Evolutionary conservation across 2,113 vertebrate species (phyloP).

Genomic region (Heterocephalus glaber): DNA sequence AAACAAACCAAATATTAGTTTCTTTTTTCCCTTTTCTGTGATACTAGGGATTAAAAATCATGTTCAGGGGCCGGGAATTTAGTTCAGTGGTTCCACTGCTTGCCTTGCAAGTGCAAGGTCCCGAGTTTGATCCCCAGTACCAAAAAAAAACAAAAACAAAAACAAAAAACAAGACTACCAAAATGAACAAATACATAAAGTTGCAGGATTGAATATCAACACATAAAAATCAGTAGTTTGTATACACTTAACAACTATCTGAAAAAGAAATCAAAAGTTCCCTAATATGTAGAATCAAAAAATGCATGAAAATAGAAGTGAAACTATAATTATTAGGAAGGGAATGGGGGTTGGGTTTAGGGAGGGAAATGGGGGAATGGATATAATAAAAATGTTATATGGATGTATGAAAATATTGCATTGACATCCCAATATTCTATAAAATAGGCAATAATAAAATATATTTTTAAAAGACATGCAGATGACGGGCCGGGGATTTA

Average conservation of each 20-base stretch:
- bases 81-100: too few relatives aligned
- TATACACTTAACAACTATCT: background rate
- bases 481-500: too few relatives aligned
- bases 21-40: background rate
- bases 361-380: background rate
- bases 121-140: too few relatives aligned
- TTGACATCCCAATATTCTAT: background rate
- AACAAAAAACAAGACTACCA: background rate
- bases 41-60: background rate
- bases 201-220: background rate
- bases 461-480: background rate
- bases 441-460: background rate
- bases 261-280: background rate
- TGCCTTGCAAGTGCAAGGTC: too few relatives aligned
- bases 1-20: constrained; percentile 18
- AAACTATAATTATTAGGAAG: background rate
- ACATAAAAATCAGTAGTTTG: background rate
- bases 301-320: background rate
- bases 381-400: background rate
- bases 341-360: background rate
- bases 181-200: background rate
- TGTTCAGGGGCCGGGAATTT: too few relatives aligned
- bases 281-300: background rate
- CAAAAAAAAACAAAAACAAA: background rate
- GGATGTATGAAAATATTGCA: background rate